phyloP scores from a whole-genome alignment of 2,113 vertebrate species.

The Spheniscus mendiculus region DNA sequence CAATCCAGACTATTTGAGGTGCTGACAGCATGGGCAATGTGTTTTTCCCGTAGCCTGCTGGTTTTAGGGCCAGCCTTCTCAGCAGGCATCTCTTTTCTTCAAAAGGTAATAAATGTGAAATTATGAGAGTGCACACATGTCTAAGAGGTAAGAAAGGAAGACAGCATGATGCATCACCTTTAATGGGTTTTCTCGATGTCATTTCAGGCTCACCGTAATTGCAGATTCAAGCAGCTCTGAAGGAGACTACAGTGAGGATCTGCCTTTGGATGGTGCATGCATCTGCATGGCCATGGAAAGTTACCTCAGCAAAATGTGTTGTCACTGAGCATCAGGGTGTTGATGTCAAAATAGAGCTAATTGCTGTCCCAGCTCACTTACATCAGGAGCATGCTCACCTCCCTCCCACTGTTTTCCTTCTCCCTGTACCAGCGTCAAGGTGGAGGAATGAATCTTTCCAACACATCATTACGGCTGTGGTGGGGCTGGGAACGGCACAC shows the following conservation, averaged over 20 bases:
- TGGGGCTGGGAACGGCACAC: neutral
- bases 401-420: neutral
- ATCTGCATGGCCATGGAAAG: neutral
- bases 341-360: neutral
- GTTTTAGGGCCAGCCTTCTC: neutral
- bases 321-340: neutral
- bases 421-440: neutral
- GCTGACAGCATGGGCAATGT: neutral
- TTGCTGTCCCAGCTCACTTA: neutral
- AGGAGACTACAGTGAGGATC: neutral
- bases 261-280: neutral
- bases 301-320: neutral
- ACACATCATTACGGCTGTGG: fast-evolving
- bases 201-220: neutral
- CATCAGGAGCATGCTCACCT: neutral
- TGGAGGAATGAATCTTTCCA: neutral
- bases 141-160: neutral
- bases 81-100: neutral
- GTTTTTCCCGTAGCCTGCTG: neutral
- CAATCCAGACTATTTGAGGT: neutral
- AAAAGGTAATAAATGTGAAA: neutral
- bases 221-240: neutral
- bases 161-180: neutral
- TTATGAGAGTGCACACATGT: neutral
- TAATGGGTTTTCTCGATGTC: neutral